These are phyloP conservation scores for Sphaerophoria rueppellii DNA, from an alignment of 2,888 invertebrate genomes.

Conservation along the genomic window DNA sequence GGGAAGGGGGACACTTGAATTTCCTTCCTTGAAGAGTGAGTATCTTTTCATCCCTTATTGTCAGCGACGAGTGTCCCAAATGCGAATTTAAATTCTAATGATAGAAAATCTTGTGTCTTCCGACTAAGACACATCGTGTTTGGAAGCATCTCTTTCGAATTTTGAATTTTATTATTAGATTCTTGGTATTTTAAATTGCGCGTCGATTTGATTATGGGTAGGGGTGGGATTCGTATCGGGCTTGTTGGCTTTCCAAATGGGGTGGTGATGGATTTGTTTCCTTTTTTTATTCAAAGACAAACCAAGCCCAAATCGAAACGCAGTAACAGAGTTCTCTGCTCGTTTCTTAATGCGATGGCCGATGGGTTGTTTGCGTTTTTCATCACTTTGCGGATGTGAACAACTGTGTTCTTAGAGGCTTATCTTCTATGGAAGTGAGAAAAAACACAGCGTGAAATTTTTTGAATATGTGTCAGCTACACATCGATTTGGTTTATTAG, in stretches of 20 bases:
- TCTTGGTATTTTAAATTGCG: not conserved
- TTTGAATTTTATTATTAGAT: conserved; percentile 21
- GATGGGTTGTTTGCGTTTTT: too few species aligned
- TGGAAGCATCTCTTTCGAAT: conserved; percentile 1
- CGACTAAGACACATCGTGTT: not conserved
- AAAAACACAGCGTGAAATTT: too few species aligned
- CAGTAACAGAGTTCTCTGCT: too few species aligned
- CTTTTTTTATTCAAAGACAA: too few species aligned
- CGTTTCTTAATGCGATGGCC: too few species aligned
- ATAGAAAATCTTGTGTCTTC: not conserved
- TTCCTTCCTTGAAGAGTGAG: conserved; percentile 3
- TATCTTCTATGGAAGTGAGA: too few species aligned
- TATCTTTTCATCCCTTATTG: conserved; percentile 22
- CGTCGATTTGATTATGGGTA: not conserved
- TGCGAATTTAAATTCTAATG: conserved; percentile 11
- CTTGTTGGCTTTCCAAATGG: not conserved
- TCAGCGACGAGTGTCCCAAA: not conserved
- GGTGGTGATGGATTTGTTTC: not conserved
- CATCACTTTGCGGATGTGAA: too few species aligned
- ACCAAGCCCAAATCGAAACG: too few species aligned
- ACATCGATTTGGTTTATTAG: too few species aligned
- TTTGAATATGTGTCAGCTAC: too few species aligned
- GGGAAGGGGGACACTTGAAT: not conserved
- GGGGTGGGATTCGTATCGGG: not conserved
- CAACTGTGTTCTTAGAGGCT: too few species aligned